Conservation (phyloP, 2,888 invertebrate species). For the Pasiphila rectangulata region DNA sequence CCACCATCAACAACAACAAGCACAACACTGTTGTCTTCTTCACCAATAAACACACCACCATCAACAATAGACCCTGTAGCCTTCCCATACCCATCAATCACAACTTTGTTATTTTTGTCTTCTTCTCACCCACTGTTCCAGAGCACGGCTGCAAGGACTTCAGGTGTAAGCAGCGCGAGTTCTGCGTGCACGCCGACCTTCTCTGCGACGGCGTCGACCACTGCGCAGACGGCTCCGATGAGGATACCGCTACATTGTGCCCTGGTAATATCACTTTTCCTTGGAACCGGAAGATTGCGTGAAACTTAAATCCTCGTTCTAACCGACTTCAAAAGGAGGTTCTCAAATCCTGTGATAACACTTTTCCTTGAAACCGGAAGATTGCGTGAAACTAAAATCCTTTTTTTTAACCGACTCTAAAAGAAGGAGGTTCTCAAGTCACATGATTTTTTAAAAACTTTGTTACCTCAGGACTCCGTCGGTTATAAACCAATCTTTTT, state of each 20-base stretch:
- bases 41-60: too few species aligned
- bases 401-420: too few species aligned
- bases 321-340: too few species aligned
- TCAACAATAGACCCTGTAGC: neutral
- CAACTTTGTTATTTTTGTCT: constrained; percentile 38
- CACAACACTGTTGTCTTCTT: too few species aligned
- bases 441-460: too few species aligned
- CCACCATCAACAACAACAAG: neutral
- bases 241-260: constrained; percentile 91
- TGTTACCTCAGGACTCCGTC: too few species aligned
- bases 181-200: constrained; percentile 95
- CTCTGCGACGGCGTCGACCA: constrained; percentile 96
- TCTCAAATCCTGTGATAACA: too few species aligned
- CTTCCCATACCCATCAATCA: constrained; percentile 21
- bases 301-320: neutral
- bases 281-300: neutral
- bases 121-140: constrained; percentile 67
- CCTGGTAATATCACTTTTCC: constrained; percentile 82
- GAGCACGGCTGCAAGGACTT: constrained; percentile 95
- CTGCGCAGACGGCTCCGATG: constrained; percentile 96
- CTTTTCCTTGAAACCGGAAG: too few species aligned
- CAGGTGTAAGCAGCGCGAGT: constrained; percentile 91
- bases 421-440: too few species aligned
- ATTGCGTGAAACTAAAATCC: too few species aligned
- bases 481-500: too few species aligned